Evolutionary conservation across 1,140 invertebrate genomes (phyloP).

Genomic region (Nixonia krombeini): DNA sequence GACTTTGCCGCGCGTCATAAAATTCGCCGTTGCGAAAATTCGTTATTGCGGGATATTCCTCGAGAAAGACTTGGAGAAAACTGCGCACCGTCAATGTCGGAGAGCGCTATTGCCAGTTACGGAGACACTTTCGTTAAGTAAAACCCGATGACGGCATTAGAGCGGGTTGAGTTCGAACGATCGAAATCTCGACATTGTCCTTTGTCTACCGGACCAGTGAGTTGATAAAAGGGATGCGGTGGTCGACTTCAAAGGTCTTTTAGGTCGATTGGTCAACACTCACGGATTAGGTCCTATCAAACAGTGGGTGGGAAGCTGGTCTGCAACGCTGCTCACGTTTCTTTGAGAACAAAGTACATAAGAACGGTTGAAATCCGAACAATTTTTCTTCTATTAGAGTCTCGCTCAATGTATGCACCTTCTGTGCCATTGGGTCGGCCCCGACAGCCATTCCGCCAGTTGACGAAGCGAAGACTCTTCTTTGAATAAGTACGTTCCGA

Average conservation of each 20-base stretch:
- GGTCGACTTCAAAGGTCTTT: slow-evolving; percentile 54
- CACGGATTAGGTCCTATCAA: slow-evolving; percentile 50
- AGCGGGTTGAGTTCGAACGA: slow-evolving; percentile 37
- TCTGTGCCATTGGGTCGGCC: neutral
- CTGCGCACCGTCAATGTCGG: too few relatives aligned
- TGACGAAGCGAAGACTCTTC: too few relatives aligned
- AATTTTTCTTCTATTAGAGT: slow-evolving; percentile 19
- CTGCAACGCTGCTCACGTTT: slow-evolving; percentile 24
- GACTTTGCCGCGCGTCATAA: too few relatives aligned
- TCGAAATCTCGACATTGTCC: slow-evolving; percentile 31
- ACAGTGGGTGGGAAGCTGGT: slow-evolving; percentile 29
- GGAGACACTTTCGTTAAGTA: too few relatives aligned
- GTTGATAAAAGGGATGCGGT: slow-evolving; percentile 38
- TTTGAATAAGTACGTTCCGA: too few relatives aligned
- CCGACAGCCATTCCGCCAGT: too few relatives aligned
- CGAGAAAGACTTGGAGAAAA: too few relatives aligned
- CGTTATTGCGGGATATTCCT: too few relatives aligned
- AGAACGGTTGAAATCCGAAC: slow-evolving; percentile 20
- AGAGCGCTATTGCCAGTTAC: too few relatives aligned
- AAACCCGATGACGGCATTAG: too few relatives aligned
- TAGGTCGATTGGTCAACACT: slow-evolving; percentile 53
- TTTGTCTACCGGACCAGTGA: slow-evolving; percentile 48
- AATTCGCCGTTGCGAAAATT: too few relatives aligned
- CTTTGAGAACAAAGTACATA: slow-evolving; percentile 21
- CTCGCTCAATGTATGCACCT: neutral